Evolutionary conservation across 2,113 vertebrate species (phyloP).

Genomic region (Anarrhichthys ocellatus): DNA sequence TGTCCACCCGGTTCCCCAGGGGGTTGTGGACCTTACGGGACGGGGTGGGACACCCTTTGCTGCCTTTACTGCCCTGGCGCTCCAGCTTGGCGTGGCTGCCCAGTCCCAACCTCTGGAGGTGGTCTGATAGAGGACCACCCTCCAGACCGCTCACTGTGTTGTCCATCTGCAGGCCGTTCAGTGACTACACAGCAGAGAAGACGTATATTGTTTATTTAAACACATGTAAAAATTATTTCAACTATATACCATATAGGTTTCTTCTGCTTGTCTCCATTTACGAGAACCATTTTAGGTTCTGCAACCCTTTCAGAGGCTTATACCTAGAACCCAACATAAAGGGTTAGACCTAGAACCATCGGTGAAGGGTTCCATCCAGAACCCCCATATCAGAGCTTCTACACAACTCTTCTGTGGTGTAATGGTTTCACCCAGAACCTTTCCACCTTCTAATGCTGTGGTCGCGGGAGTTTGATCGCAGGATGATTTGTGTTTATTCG

Average conservation of each 20-base stretch:
- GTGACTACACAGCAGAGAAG: constrained; percentile 74
- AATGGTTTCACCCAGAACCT: not conserved
- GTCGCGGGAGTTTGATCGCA: no score
- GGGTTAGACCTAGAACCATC: no score
- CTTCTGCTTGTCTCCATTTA: not conserved
- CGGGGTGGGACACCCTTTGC: constrained; percentile 79
- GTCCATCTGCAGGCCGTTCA: constrained; percentile 95
- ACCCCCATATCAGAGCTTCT: not conserved
- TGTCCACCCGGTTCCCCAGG: constrained; percentile 78
- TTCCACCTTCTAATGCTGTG: no score
- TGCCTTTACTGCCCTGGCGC: constrained; percentile 86
- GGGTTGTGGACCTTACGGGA: constrained; percentile 84
- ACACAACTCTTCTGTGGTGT: no score
- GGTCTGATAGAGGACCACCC: constrained; percentile 49
- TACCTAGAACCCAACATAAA: no score
- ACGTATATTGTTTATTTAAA: not conserved
- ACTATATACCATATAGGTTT: no score
- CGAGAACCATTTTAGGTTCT: no score
- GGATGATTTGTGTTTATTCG: no score
- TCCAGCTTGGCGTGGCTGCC: constrained; percentile 89
- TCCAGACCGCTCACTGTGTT: constrained; percentile 81
- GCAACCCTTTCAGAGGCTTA: no score
- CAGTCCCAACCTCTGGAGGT: constrained; percentile 82
- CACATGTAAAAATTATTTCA: no score
- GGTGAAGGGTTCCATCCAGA: not conserved